Conservation (phyloP, 2,888 invertebrate species). For the Xylocampa areola region DNA sequence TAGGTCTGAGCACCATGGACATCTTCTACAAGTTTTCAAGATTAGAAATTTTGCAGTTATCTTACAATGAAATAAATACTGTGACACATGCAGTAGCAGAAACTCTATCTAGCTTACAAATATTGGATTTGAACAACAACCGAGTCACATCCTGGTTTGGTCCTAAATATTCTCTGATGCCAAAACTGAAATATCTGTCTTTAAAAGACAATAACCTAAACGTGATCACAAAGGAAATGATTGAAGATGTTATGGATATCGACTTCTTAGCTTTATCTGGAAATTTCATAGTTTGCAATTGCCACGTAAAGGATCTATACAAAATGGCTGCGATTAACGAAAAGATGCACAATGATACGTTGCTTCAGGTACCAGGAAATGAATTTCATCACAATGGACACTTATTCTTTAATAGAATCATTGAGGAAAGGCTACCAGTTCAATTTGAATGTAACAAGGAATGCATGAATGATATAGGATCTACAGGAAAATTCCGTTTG, state of each 20-base stretch:
- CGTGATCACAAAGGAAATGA: slow-evolving; percentile 88
- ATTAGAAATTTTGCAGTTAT: slow-evolving; percentile 84
- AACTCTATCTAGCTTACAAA: slow-evolving; percentile 76
- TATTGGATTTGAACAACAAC: slow-evolving; percentile 88
- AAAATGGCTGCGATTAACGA: slow-evolving; percentile 74
- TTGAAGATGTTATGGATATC: slow-evolving; percentile 85
- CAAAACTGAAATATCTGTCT: slow-evolving; percentile 79
- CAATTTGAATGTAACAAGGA: slow-evolving; percentile 41
- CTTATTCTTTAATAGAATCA: slow-evolving; percentile 62
- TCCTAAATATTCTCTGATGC: slow-evolving; percentile 75
- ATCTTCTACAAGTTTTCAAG: slow-evolving; percentile 76
- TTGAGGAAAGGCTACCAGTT: slow-evolving; percentile 56
- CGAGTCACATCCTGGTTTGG: slow-evolving; percentile 89
- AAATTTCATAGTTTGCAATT: slow-evolving; percentile 91
- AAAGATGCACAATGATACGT: slow-evolving; percentile 4
- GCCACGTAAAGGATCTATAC: slow-evolving; percentile 86
- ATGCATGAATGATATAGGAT: slow-evolving; percentile 43
- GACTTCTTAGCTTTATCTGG: slow-evolving; percentile 85
- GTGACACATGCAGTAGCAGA: slow-evolving; percentile 70
- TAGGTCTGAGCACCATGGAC: slow-evolving; percentile 76
- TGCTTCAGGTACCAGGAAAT: background rate
- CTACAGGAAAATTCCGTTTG: slow-evolving; percentile 65
- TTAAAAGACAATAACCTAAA: slow-evolving; percentile 89
- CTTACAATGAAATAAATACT: slow-evolving; percentile 84
- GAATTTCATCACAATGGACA: slow-evolving; percentile 66